Base-by-base conservation (phyloP, 2,888 invertebrate species). In the Octonoba sinensis region DNA sequence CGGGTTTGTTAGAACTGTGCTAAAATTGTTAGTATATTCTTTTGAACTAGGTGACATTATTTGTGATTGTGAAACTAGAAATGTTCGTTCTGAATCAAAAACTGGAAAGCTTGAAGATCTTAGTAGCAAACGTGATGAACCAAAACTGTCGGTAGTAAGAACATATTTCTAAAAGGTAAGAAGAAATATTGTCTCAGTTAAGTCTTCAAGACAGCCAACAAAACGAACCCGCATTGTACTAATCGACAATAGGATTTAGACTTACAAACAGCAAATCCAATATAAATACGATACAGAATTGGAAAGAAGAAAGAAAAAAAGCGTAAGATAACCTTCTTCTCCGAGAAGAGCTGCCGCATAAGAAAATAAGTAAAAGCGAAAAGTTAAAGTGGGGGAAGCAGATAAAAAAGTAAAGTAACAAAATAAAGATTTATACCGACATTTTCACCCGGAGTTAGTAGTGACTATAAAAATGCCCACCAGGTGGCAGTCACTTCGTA, bases 401-500 rank as follows among this genome's bases (percentile, higher is more conserved):
- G 66, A 69, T n/a, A n/a, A 76, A 59, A 76, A 36, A 4, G 27
- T 46, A 54, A 56, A 57, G 71, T 24, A 20, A 57, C 22, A 56
- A 71, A 36, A 47, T 11, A 27, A 81, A 73, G 79, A 81, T 81
- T 81, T 81, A 81, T 47, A 20, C 56, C 47, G 78, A 79, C 78
- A 79, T 56, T 69, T 75, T 71, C 67, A 72, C 69, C 73, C 51
- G 27, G 66, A 60, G 64, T 73, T 81, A 62, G 69, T 67, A 69
- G 67, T 69, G 69, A 57, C 70, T 73, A 73, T 73, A 81, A 81
- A 81, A 81, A 81, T 69, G 59, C 73, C 51, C 79, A 69, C 79
- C 79, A 81, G 79, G 79, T 81, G 79, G 79, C 79, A 81, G 73
- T 81, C 79, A 79, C 72, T 73, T 60, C 79, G 72, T 69, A 81